Evolutionary conservation across 2,888 invertebrate genomes (phyloP).

Genomic region (Eupelmus urozonus): DNA sequence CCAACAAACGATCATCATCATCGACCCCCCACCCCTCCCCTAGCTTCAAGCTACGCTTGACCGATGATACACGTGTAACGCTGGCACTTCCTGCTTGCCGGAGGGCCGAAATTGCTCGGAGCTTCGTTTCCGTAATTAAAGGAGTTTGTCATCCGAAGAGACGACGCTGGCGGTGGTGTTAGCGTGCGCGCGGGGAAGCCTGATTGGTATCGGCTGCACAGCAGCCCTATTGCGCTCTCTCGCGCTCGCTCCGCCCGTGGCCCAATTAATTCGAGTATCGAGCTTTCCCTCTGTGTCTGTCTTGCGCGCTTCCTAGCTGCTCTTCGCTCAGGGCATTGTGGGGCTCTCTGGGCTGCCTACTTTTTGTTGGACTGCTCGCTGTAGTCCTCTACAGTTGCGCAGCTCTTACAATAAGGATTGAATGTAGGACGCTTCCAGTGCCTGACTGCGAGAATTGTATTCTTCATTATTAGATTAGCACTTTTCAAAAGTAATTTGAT

Average conservation of each 20-base stretch:
- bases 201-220: constrained; percentile 73
- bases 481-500: too few relatives aligned
- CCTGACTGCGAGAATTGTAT: too few relatives aligned
- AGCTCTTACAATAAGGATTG: too few relatives aligned
- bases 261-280: constrained; percentile 74
- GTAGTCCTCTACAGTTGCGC: background rate
- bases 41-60: background rate
- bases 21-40: background rate
- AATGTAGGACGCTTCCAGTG: too few relatives aligned
- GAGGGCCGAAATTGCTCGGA: constrained; percentile 54
- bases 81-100: constrained; percentile 12
- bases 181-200: constrained; percentile 48
- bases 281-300: constrained; percentile 30
- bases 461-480: too few relatives aligned
- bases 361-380: background rate
- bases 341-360: constrained; percentile 14
- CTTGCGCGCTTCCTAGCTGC: background rate
- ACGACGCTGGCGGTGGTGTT: constrained; percentile 15
- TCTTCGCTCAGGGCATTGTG: constrained; percentile 20
- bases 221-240: constrained; percentile 63
- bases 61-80: constrained; percentile 33
- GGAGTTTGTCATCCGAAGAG: constrained; percentile 74
- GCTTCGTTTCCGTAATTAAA: constrained; percentile 73
- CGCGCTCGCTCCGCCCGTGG: constrained; percentile 73
- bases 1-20: constrained; percentile 41